Conservation (phyloP, 2,888 invertebrate species). For the Poecilobothrus nobilitatus region DNA sequence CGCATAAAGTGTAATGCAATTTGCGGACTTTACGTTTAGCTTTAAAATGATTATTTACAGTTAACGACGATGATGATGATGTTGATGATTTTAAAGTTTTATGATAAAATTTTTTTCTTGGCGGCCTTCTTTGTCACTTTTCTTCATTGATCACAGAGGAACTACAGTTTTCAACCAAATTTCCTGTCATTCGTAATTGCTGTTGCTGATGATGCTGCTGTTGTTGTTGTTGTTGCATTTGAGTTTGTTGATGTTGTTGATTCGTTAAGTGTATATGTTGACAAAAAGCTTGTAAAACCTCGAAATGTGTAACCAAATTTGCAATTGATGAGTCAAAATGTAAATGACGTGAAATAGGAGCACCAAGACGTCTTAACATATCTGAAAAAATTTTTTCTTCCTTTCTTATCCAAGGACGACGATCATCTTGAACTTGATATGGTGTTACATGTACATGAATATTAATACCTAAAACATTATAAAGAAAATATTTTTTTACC, state of each 20-base stretch:
- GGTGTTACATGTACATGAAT: slow-evolving; percentile 78
- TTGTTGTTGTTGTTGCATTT: slow-evolving; percentile 25
- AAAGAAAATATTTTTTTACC: slow-evolving; percentile 9
- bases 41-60: slow-evolving; percentile 27
- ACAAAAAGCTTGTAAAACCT: slow-evolving; percentile 57
- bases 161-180: slow-evolving; percentile 4
- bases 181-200: slow-evolving; percentile 11
- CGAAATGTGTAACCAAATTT: slow-evolving; percentile 67
- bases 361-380: slow-evolving; percentile 56
- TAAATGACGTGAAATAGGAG: slow-evolving; percentile 53
- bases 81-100: slow-evolving; percentile 13
- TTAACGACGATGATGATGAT: slow-evolving; percentile 24
- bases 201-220: slow-evolving; percentile 27
- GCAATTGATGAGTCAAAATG: slow-evolving; percentile 51
- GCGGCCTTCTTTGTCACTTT: slow-evolving; percentile 40
- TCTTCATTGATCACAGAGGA: slow-evolving; percentile 29
- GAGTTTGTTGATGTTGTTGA: slow-evolving; percentile 29
- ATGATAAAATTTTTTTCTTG: slow-evolving; percentile 6
- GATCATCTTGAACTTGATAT: slow-evolving; percentile 76
- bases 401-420: slow-evolving; percentile 73
- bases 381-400: slow-evolving; percentile 72
- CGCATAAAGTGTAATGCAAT: slow-evolving; percentile 43
- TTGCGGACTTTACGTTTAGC: slow-evolving; percentile 42
- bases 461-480: slow-evolving; percentile 52
- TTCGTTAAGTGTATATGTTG: slow-evolving; percentile 40